Percentiles rank a stretch among this genome's conserved stretches.
Conservation (phyloP, 2,888 invertebrate genomes). For the Meiosimyza platycephala region DNA sequence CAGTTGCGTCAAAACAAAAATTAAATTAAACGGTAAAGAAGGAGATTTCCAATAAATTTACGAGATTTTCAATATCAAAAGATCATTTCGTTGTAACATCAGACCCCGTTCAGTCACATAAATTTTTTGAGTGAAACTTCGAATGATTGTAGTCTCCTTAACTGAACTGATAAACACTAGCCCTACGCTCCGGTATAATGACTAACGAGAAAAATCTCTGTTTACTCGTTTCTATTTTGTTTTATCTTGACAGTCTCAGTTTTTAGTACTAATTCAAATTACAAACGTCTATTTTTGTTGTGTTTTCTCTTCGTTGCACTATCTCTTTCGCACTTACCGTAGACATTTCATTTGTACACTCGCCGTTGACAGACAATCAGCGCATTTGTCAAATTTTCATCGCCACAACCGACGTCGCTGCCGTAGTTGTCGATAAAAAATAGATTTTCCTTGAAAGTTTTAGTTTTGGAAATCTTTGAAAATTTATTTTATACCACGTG, state of each 20-base stretch:
- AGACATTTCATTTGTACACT: background rate
- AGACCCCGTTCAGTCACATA: no score
- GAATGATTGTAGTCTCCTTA: no score
- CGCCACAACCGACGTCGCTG: constrained; percentile 23
- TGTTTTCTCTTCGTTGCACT: background rate
- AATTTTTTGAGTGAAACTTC: no score
- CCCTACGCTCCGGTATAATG: no score
- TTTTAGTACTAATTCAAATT: constrained; percentile 29
- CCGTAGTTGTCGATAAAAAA: constrained; percentile 14
- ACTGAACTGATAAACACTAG: no score
- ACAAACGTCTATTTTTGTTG: constrained; percentile 24
- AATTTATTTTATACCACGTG: constrained; percentile 25
- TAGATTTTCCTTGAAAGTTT: constrained; percentile 28
- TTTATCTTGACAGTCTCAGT: constrained; percentile 20
- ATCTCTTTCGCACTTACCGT: no score
- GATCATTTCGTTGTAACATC: no score
- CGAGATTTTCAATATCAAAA: no score
- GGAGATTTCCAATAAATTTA: no score
- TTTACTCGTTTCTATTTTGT: background rate
- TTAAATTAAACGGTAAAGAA: no score
- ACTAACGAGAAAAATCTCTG: background rate
- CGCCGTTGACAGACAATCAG: constrained; percentile 35
- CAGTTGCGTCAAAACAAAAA: no score
- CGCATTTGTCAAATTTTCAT: constrained; percentile 47
- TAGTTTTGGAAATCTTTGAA: constrained; percentile 27